Conservation (phyloP, 2,113 vertebrate genomes). For the Salvelinus namaycush region DNA sequence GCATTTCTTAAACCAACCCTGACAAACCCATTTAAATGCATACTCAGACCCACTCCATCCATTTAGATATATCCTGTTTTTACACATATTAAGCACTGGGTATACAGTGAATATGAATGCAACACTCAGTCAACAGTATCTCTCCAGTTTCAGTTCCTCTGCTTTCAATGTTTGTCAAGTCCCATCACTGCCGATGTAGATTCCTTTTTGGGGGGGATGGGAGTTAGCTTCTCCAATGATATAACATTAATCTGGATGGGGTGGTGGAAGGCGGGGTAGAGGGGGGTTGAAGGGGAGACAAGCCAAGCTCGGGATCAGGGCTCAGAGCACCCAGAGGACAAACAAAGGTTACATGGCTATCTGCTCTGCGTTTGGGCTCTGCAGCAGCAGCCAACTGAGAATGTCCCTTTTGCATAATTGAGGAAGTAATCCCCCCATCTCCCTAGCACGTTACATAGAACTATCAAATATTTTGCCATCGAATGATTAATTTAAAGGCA, state of each 20-base stretch:
- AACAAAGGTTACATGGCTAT: slow-evolving; percentile 48
- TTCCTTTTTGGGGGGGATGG: slow-evolving; percentile 48
- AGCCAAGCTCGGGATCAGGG: slow-evolving; percentile 68
- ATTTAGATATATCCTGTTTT: too few relatives aligned
- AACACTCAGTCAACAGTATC: not conserved
- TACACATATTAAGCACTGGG: too few relatives aligned
- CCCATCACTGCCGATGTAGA: slow-evolving; percentile 53
- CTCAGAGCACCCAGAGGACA: slow-evolving; percentile 68
- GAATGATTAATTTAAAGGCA: not conserved
- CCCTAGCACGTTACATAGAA: not conserved
- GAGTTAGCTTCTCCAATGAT: slow-evolving; percentile 58
- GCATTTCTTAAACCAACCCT: too few relatives aligned
- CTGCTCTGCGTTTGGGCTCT: not conserved
- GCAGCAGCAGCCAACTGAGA: slow-evolving; percentile 25
- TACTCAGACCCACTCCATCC: not conserved
- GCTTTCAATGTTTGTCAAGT: slow-evolving; percentile 54
- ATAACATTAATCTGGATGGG: slow-evolving; percentile 68
- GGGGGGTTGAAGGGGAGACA: not conserved
- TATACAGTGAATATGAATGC: not conserved
- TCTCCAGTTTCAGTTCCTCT: too few relatives aligned
- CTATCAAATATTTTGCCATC: not conserved
- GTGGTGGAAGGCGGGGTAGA: slow-evolving; percentile 29
- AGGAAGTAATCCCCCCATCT: slow-evolving; percentile 24
- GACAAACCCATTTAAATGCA: not conserved
- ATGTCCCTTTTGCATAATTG: slow-evolving; percentile 36